Conservation (phyloP, 2,888 invertebrate genomes). For the Lomographa bimaculata region DNA sequence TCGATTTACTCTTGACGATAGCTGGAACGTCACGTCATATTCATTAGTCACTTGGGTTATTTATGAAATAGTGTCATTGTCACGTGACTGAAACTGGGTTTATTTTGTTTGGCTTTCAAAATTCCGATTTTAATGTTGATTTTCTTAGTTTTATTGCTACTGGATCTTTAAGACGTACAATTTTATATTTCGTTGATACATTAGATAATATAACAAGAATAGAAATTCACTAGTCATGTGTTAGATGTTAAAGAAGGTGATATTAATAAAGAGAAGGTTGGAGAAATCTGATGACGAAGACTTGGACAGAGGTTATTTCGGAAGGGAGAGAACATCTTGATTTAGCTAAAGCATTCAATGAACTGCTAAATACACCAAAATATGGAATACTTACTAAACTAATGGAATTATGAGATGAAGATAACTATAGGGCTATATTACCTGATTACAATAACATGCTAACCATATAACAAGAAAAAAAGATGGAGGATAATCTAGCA, state of each 20-base stretch:
- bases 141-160: no score
- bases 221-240: no score
- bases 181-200: no score
- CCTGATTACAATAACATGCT: conserved; percentile 58
- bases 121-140: no score
- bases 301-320: conserved; percentile 33
- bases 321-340: conserved; percentile 42
- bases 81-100: not conserved
- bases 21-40: conserved; percentile 53
- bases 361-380: conserved; percentile 44
- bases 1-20: conserved; percentile 52
- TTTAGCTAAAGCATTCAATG: conserved; percentile 52
- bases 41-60: conserved; percentile 22
- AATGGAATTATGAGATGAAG: conserved; percentile 51
- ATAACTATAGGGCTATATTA: conserved; percentile 46
- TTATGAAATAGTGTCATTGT: no score
- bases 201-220: no score
- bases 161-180: no score
- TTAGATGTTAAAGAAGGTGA: no score
- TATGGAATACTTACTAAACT: conserved; percentile 45
- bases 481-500: conserved; percentile 4
- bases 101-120: no score
- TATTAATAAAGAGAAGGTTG: no score
- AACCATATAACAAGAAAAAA: conserved; percentile 26
- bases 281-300: conserved; percentile 56